Conservation (phyloP, 2,888 invertebrate genomes). For the Spilarctia lutea region DNA sequence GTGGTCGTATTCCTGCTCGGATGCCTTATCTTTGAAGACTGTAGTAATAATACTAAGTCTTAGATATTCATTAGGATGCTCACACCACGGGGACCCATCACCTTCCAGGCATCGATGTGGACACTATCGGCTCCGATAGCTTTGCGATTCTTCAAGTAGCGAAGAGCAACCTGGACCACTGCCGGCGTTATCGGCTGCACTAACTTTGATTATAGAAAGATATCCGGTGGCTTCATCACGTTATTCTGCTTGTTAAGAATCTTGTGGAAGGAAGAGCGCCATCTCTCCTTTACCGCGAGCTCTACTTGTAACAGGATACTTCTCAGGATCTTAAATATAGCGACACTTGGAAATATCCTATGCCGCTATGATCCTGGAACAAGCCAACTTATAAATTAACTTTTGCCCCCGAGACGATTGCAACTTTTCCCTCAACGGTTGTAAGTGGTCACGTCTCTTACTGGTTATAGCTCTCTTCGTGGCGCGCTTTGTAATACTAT, state of each 20-base stretch:
- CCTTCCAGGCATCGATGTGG: neutral
- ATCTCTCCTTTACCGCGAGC: neutral
- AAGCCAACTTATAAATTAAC: neutral
- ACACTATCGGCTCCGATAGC: neutral
- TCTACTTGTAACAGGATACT: neutral
- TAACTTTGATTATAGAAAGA: neutral
- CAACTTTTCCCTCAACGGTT: neutral
- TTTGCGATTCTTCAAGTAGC: neutral
- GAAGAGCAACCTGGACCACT: neutral
- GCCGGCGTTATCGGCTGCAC: too few species aligned
- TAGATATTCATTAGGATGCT: too few species aligned
- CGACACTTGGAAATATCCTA: constrained; percentile 1
- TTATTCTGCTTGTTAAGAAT: neutral
- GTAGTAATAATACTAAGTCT: too few species aligned
- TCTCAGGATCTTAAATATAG: too few species aligned
- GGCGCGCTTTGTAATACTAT: too few species aligned
- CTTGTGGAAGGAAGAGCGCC: neutral
- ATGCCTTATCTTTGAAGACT: too few species aligned
- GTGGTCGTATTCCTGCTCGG: too few species aligned
- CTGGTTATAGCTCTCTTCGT: too few species aligned
- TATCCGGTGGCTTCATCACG: neutral
- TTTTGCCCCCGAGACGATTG: neutral
- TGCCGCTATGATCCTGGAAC: neutral
- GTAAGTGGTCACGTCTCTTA: too few species aligned
- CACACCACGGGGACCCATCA: too few species aligned